phyloP scores from a whole-genome alignment of 2,113 vertebrate genomes.

The Numenius arquata region DNA sequence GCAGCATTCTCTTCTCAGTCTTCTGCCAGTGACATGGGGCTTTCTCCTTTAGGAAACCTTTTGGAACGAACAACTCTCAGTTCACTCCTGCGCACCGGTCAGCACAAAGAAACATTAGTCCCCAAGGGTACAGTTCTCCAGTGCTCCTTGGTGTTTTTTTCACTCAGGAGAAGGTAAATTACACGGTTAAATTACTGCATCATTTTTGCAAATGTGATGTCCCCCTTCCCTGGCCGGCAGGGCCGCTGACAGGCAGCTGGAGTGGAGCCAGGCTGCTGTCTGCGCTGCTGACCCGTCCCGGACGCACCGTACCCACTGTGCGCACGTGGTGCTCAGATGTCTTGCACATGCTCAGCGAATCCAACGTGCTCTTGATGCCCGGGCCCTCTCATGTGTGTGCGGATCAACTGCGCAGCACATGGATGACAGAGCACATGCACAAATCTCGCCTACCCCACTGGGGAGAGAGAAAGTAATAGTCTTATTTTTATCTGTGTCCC shows the following conservation, averaged over 20 bases:
- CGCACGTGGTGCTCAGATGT: constrained; percentile 37
- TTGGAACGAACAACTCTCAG: background rate
- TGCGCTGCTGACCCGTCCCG: background rate
- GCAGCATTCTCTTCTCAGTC: background rate
- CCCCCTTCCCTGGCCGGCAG: background rate
- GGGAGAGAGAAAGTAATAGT: background rate
- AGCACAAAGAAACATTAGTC: background rate
- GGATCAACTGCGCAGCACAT: background rate
- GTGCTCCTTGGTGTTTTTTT: background rate
- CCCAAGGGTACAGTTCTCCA: background rate
- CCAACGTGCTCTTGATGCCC: background rate
- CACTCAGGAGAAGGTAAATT: background rate
- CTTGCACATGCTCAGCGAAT: background rate
- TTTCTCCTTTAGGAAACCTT: background rate
- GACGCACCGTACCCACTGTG: background rate
- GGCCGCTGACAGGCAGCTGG: background rate
- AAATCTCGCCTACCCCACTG: background rate
- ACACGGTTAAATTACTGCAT: background rate
- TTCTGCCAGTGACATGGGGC: background rate
- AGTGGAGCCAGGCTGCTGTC: background rate
- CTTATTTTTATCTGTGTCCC: background rate
- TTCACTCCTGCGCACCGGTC: background rate
- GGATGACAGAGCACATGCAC: background rate
- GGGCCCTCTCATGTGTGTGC: rapidly evolving
- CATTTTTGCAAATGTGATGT: background rate